Base-by-base conservation (phyloP, 2,797 vertebrate genomes). In the Crenichthys baileyi region DNA sequence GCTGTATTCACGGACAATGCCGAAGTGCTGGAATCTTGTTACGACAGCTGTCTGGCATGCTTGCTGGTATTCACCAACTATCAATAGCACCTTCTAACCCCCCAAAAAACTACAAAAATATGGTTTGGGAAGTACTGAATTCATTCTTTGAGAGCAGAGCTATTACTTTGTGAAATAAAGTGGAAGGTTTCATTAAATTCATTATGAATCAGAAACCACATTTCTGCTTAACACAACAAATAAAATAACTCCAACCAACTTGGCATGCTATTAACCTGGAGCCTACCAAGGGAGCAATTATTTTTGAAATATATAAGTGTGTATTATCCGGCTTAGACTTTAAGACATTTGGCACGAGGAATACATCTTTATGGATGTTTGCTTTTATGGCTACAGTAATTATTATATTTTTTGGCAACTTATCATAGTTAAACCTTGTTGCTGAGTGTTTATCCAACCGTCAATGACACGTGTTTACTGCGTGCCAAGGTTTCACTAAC, bases 41-140 rank as follows among this genome's bases (percentile, higher is more conserved):
- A 90, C 80, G 0, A 82, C 88, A 91, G 86, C 90, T 85, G 71
- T 79, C 56, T 90, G 88, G 84, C 82, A 86, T 88, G 77, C 77
- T 80, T n/a, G 20, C 31, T 24, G 63, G 53, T 74, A 50, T 80
- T 89, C 67, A 90, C 31, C 56, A 22, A 29, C 70, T 24, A 4
- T 83, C 76, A 81, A 73, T 5, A 60, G 72, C 58, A 26, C 72
- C 7, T 44, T 51, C 29, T 55, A 26, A 31, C 41, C 18, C 58
- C 36, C 36, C 50, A 44, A 70, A 51, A 29, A 48, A 46, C 2
- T 1, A 36, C 5, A 51, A 29, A 72, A 61, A 22, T 48, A 13
- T 24, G n/a, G 18, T 51, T 39, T 73, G 6, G 36, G 70, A 78
- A 31, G 20, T 75, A 50, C 36, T 48, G 0, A 16, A 29, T 24